These are phyloP conservation scores for Euura lappo DNA, from an alignment of 1,140 invertebrate genomes.

Conservation along the genomic window DNA sequence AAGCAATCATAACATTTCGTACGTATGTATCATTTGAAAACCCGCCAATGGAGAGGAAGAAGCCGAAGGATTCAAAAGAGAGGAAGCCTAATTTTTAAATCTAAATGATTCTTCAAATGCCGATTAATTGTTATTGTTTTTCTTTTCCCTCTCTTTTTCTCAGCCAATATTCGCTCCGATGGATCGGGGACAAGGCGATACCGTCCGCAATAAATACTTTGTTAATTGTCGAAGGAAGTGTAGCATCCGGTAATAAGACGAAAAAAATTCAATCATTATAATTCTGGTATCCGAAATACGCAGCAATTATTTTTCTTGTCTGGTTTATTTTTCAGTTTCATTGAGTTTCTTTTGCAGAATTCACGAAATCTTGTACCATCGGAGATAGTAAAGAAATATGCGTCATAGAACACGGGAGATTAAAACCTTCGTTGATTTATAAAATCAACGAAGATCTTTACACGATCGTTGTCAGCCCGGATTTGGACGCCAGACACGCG, in stretches of 20 bases:
- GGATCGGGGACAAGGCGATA: not conserved
- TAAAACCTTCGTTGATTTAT: slow-evolving; percentile 40
- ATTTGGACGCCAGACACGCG: slow-evolving; percentile 41
- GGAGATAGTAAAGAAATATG: slow-evolving; percentile 39
- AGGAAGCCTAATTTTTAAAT: no score
- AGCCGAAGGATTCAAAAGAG: no score
- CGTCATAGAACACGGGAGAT: slow-evolving; percentile 36
- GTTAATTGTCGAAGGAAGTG: slow-evolving; percentile 13
- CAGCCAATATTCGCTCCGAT: not conserved
- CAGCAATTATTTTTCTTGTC: slow-evolving; percentile 31
- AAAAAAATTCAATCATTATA: slow-evolving; percentile 7
- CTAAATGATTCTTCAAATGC: slow-evolving; percentile 30
- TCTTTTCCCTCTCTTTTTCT: not conserved
- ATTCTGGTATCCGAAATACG: slow-evolving; percentile 30
- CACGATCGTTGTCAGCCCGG: slow-evolving; percentile 39
- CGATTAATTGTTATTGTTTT: not conserved
- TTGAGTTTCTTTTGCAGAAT: slow-evolving; percentile 15
- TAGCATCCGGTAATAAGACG: slow-evolving; percentile 10
- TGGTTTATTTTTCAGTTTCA: not conserved
- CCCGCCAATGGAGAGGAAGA: slow-evolving; percentile 6
- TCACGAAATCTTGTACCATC: slow-evolving; percentile 22
- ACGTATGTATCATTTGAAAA: slow-evolving; percentile 6
- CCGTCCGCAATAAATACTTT: not conserved
- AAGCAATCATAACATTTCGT: slow-evolving; percentile 8
- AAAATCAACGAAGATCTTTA: slow-evolving; percentile 37